These are phyloP conservation scores for Bombycilla garrulus DNA, from an alignment of 2,113 vertebrate genomes.

Conservation along the genomic window DNA sequence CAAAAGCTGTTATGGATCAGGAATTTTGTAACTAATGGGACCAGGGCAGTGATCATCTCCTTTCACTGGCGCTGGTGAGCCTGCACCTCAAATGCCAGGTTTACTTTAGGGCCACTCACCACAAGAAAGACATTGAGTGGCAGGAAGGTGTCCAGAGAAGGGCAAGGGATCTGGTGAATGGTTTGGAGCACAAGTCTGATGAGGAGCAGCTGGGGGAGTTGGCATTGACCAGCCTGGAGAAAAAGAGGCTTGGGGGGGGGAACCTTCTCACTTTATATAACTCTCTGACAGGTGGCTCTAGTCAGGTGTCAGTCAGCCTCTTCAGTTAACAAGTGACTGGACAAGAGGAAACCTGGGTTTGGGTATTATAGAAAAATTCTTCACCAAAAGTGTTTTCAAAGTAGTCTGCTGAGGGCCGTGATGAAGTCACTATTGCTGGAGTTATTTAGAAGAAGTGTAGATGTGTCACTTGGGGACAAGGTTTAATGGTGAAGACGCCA, in stretches of 20 bases:
- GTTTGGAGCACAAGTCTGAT: background rate
- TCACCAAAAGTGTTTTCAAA: background rate
- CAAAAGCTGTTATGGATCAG: background rate
- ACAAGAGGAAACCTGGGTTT: background rate
- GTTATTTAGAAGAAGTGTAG: background rate
- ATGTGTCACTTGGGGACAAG: background rate
- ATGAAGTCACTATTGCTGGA: background rate
- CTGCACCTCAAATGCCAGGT: background rate
- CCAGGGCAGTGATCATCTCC: background rate
- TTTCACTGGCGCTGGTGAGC: background rate
- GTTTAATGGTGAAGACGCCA: background rate
- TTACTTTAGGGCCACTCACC: background rate
- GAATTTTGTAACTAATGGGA: background rate
- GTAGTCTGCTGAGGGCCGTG: background rate
- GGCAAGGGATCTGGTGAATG: background rate
- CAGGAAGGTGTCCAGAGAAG: fast-evolving
- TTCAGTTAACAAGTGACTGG: background rate
- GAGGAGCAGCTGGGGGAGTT: background rate
- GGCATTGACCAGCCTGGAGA: background rate
- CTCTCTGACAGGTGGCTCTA: background rate
- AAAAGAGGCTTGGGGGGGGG: background rate
- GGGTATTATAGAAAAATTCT: background rate
- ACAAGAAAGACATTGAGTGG: background rate
- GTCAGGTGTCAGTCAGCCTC: background rate
- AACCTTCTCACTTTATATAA: fast-evolving